Evolutionary conservation across 2,113 vertebrate genomes (phyloP), one percentile per base, ranked within the genome.

Genomic region (Martes martes): DNA sequence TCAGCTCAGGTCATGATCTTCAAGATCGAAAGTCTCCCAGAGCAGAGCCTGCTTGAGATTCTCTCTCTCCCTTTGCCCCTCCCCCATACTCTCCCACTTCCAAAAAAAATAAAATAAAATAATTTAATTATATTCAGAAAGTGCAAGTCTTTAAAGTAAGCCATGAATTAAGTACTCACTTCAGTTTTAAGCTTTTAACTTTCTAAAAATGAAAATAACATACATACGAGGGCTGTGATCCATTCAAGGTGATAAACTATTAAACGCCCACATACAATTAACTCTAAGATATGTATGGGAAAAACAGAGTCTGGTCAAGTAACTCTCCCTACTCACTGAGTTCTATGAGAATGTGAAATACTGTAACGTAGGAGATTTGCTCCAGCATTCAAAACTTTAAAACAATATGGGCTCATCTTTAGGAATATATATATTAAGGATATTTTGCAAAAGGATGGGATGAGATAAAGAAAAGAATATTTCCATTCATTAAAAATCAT

Each of bases 161-260:
- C 80, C 16, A 95, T n/a, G 7, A 97, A 61, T 81, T 89, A 67
- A 91, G 36, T 47, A 93, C 28, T 19, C 33, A 96, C 73, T 96
- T 96, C 57, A 52, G 8, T 90, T 91, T 96, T 76, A 96, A 15
- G 74, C 31, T 94, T 95, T 89, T 7, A 86, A 57, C 16, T 91
- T 59, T 79, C 61, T 84, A 93, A 94, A 94, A 83, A 76, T 69
- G 71, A 96, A 95, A 59, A 87, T 79, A 85, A 95, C 47, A 89
- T 15, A 95, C 47, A 89, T 15, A n/a, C 61, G 23, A 96, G 69
- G 15, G 31, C n/a, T 90, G 6, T 69, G 55, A 87, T 84, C 42
- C 94, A 47, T 73, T 96, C 95, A 95, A 96, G 80, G 36, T 74
- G 28, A 81, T 59, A 71, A 85, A 65, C 47, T 63, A 83, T 87